Conservation (phyloP, 2,888 invertebrate species). For the Cremastinae sp. region DNA sequence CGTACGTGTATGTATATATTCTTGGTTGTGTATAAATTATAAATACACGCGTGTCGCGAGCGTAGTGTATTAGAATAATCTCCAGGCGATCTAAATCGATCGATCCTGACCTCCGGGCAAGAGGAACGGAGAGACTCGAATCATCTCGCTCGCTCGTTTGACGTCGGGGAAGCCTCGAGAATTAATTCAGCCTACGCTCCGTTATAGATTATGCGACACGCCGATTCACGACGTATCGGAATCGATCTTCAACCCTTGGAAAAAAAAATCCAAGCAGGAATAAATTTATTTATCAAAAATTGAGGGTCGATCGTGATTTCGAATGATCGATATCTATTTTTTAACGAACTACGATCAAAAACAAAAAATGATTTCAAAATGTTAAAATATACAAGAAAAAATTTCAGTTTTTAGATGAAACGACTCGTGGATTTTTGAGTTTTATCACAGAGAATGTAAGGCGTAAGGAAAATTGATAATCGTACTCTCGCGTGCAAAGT, state of each 20-base stretch:
- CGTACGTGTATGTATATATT: constrained; percentile 37
- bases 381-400: too few species aligned
- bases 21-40: constrained; percentile 24
- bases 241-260: not conserved
- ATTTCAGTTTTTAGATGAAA: not conserved
- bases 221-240: constrained; percentile 20
- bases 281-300: not conserved
- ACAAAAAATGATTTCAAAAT: too few species aligned
- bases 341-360: too few species aligned
- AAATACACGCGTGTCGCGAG: constrained; percentile 40
- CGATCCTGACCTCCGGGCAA: constrained; percentile 72
- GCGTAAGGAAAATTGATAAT: too few species aligned
- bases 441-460: too few species aligned
- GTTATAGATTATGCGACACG: constrained; percentile 35
- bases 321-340: too few species aligned
- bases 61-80: constrained; percentile 70
- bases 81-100: constrained; percentile 77
- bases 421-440: too few species aligned
- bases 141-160: constrained; percentile 54
- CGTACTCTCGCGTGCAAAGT: constrained; percentile 18
- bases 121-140: constrained; percentile 63
- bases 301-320: too few species aligned
- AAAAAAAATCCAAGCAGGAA: not conserved
- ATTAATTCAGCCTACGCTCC: constrained; percentile 65
- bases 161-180: constrained; percentile 68